These are phyloP conservation scores for Candoia aspera DNA, from an alignment of 2,113 vertebrate genomes.

Conservation along the genomic window DNA sequence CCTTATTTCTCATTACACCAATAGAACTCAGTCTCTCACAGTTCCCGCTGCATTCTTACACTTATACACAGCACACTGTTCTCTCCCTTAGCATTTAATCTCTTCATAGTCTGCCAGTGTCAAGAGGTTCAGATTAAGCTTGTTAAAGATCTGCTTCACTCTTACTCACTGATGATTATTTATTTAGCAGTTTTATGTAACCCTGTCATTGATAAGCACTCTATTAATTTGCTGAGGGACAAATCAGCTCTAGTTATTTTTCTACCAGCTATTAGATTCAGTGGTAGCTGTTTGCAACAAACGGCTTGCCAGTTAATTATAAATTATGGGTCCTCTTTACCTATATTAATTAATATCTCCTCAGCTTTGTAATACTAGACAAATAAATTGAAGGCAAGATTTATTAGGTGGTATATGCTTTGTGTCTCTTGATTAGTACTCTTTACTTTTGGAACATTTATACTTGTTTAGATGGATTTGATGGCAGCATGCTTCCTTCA, in stretches of 20 bases:
- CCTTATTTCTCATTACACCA: constrained; percentile 71
- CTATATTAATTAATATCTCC: constrained; percentile 97
- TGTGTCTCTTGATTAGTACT: constrained; percentile 77
- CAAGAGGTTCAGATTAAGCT: constrained; percentile 95
- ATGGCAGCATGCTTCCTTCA: constrained; percentile 62
- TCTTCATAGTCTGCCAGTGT: constrained; percentile 83
- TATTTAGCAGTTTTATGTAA: constrained; percentile 99
- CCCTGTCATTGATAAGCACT: constrained; percentile 97
- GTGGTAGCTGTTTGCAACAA: constrained; percentile 92
- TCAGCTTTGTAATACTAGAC: constrained; percentile 84
- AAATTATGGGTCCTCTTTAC: constrained; percentile 94
- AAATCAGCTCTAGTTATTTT: constrained; percentile 93
- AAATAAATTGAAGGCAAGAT: constrained; percentile 94
- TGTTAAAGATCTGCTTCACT: constrained; percentile 96
- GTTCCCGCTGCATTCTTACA: constrained; percentile 67
- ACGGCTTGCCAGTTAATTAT: constrained; percentile 98
- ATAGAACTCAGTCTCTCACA: constrained; percentile 62
- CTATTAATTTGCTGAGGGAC: constrained; percentile 95
- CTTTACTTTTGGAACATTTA: constrained; percentile 81
- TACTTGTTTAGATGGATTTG: constrained; percentile 75
- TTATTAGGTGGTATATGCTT: constrained; percentile 85
- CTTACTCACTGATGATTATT: constrained; percentile 98
- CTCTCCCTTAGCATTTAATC: constrained; percentile 80
- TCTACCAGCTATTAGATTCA: constrained; percentile 90
- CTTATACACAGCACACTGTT: constrained; percentile 58